phyloP scores from a whole-genome alignment of 2,113 vertebrate genomes.

The Etia nguti region DNA sequence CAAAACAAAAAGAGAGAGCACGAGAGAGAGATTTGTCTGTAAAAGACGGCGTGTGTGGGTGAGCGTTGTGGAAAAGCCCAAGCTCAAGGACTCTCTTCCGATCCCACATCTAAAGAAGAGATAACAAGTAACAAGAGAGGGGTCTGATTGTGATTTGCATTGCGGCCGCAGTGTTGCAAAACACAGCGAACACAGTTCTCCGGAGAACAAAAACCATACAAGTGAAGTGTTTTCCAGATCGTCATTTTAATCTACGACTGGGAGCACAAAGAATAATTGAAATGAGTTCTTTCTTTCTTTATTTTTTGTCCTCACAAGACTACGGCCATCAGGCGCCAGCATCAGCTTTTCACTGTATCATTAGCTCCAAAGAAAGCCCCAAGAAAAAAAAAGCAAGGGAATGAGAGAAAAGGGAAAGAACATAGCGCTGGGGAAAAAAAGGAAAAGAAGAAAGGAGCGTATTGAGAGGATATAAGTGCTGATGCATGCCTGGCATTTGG shows the following conservation, averaged over 20 bases:
- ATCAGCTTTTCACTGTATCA: constrained; percentile 26
- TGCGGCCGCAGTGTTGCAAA: neutral
- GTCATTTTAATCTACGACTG: constrained; percentile 34
- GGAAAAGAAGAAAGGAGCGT: neutral
- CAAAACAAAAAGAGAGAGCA: neutral
- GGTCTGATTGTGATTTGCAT: constrained; percentile 41
- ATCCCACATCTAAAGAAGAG: constrained; percentile 43
- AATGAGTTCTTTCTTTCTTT: neutral
- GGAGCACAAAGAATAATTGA: constrained; percentile 22
- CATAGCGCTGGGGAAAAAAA: neutral
- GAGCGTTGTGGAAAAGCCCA: neutral
- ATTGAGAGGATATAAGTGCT: constrained; percentile 36
- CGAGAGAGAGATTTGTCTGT: neutral
- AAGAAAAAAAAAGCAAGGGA: neutral
- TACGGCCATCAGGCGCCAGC: neutral
- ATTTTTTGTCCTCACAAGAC: neutral
- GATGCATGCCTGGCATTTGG: constrained; percentile 45
- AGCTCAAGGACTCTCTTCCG: constrained; percentile 35
- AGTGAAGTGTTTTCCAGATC: constrained; percentile 24
- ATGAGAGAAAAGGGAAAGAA: neutral
- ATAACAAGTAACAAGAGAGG: constrained; percentile 45
- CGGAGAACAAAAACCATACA: constrained; percentile 16
- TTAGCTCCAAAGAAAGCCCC: constrained; percentile 42
- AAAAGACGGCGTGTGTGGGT: neutral
- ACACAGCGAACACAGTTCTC: constrained; percentile 21